Evolutionary conservation across 2,888 invertebrate species (phyloP), one percentile per base, ranked within the genome.

Genomic region (Drosophila formosana): DNA sequence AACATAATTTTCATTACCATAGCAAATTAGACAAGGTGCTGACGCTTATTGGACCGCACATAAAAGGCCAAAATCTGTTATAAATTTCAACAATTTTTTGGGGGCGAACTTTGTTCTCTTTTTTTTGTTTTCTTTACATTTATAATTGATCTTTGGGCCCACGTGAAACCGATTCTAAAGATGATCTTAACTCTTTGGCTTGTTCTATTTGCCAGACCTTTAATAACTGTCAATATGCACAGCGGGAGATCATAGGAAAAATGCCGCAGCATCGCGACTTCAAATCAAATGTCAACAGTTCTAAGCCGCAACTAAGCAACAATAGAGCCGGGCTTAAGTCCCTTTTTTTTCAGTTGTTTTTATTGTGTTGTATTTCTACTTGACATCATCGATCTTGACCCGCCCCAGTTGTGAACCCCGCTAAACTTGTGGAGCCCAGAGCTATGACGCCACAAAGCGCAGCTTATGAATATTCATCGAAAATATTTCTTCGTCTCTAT

Each of bases 11-110:
- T 82, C 87, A 88, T 88, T 88, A 89, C 82, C 87, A 80, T 83
- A 80, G 80, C 90, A 88, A 88, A 89, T 90, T 90, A 88, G 88
- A 83, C 78, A 85, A 89, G 87, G 90, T 89, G 89, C 87, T 89
- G 89, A 89, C 80, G 89, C 85, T 85, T 76, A 81, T 84, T 88
- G 74, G 75, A 28, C 66, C 56, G 47, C 72, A 50, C 66, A 75
- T 68, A 72, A 78, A 75, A 72, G 80, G 65, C 51, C 41, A 62
- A 68, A 66, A 60, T 49, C 73, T 72, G 72, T 55, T 79, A 79
- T 87, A 79, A 75, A 77, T 82, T 73, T 73, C 25, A 66, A 64
- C 65, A 61, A 11, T 52, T 34, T 53, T 52, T 65, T 39, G 39
- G 23, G 47, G 7, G 7, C 39, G 39, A 41, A 41, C 13, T 13